Evolutionary conservation across 2,888 invertebrate genomes (phyloP).

Genomic region (Cantharis flavilabris): DNA sequence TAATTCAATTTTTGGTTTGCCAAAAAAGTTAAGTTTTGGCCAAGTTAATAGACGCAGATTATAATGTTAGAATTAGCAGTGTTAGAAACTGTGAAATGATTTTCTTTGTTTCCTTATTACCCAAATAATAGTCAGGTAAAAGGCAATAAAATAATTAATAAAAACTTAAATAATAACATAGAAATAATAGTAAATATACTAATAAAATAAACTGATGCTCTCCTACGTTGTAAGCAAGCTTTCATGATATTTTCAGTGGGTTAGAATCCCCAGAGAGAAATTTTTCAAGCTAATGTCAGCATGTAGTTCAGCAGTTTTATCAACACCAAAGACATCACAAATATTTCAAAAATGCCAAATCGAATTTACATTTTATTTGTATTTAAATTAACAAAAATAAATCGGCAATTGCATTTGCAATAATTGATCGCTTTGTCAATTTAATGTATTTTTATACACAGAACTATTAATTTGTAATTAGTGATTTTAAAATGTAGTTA

Average conservation of each 20-base stretch:
- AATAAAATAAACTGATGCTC: background rate
- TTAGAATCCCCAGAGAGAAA: background rate
- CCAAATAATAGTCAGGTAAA: background rate
- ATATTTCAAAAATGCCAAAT: background rate
- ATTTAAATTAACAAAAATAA: background rate
- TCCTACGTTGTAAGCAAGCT: background rate
- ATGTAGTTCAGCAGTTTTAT: background rate
- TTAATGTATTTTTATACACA: background rate
- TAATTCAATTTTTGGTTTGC: background rate
- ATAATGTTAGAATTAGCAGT: too few relatives aligned
- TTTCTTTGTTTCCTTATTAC: background rate
- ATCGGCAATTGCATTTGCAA: background rate
- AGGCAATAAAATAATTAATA: background rate
- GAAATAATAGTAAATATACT: background rate
- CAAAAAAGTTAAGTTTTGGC: background rate
- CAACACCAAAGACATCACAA: background rate
- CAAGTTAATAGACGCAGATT: background rate
- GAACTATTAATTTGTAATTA: constrained; percentile 11
- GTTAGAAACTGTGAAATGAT: background rate
- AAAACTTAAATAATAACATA: background rate
- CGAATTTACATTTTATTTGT: background rate
- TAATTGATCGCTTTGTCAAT: background rate
- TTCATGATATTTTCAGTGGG: background rate
- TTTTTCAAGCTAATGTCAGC: background rate
- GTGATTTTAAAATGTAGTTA: constrained; percentile 8